Evolutionary conservation across 1,140 invertebrate species (phyloP).

Genomic region (Amphibalanus amphitrite): DNA sequence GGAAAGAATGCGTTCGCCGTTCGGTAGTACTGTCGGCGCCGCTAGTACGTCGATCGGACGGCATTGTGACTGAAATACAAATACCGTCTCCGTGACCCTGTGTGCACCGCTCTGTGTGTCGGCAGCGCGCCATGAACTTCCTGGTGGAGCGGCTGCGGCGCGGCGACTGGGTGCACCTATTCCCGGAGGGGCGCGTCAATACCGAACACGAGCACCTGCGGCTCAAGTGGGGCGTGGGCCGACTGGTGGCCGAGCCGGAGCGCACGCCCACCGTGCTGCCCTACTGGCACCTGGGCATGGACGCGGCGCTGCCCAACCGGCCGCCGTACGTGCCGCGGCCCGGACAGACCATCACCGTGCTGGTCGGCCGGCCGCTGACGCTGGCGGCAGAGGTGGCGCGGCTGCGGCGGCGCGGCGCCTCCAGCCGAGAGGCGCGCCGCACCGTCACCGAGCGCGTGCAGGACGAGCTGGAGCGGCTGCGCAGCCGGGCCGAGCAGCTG

Average conservation of each 20-base stretch:
- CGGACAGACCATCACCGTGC: slow-evolving; percentile 62
- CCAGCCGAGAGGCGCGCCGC: slow-evolving; percentile 54
- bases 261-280: slow-evolving; percentile 69
- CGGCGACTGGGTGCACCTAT: slow-evolving; percentile 94
- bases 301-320: slow-evolving; percentile 63
- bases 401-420: slow-evolving; percentile 41
- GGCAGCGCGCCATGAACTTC: slow-evolving; percentile 63
- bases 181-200: slow-evolving; percentile 87
- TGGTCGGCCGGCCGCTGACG: slow-evolving; percentile 73
- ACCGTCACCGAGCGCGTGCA: slow-evolving; percentile 74
- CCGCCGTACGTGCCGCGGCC: slow-evolving; percentile 65
- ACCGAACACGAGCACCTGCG: slow-evolving; percentile 58
- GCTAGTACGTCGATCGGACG: no score
- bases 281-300: slow-evolving; percentile 85
- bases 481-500: slow-evolving; percentile 28
- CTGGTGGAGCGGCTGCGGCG: slow-evolving; percentile 62
- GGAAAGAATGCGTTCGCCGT: no score
- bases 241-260: slow-evolving; percentile 65
- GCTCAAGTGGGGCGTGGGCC: slow-evolving; percentile 79
- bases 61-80: no score
- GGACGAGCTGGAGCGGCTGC: slow-evolving; percentile 43
- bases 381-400: slow-evolving; percentile 46
- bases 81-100: no score
- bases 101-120: slow-evolving; percentile 3
- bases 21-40: no score